Evolutionary conservation across 1,140 invertebrate species (phyloP).

Genomic region (Brachionus calyciflorus): DNA sequence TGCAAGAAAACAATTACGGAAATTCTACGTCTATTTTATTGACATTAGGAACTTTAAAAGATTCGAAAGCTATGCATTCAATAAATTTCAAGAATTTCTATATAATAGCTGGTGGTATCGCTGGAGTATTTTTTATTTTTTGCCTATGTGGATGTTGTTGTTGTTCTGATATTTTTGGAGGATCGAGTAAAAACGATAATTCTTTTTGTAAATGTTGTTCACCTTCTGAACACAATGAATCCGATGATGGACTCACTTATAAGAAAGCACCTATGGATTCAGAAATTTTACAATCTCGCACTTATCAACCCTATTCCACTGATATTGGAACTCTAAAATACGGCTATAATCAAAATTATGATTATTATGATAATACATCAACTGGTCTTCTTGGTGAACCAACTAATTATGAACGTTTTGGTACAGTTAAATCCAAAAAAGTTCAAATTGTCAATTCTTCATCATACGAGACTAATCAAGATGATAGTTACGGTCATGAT

Average conservation of each 20-base stretch:
- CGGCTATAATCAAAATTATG: conserved; percentile 15
- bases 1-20: conserved; percentile 42
- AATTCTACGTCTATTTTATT: conserved; percentile 25
- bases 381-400: not conserved
- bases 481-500: not conserved
- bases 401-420: not conserved
- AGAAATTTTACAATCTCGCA: not conserved
- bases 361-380: conserved; percentile 27
- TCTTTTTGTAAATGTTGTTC: conserved; percentile 27
- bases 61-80: not conserved
- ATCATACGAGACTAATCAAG: not conserved
- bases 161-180: conserved; percentile 9
- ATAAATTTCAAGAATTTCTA: conserved; percentile 27
- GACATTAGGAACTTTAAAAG: not conserved
- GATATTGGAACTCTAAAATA: conserved; percentile 18
- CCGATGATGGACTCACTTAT: conserved; percentile 9
- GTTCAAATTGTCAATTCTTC: not conserved
- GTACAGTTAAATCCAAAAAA: conserved; percentile 19
- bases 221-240: not conserved
- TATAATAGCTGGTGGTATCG: not conserved
- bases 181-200: not conserved
- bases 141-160: conserved; percentile 35
- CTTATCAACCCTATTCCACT: not conserved
- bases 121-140: not conserved
- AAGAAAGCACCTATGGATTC: conserved; percentile 40